phyloP scores from a whole-genome alignment of 1,140 invertebrate genomes.

The Diploscapter pachys region DNA sequence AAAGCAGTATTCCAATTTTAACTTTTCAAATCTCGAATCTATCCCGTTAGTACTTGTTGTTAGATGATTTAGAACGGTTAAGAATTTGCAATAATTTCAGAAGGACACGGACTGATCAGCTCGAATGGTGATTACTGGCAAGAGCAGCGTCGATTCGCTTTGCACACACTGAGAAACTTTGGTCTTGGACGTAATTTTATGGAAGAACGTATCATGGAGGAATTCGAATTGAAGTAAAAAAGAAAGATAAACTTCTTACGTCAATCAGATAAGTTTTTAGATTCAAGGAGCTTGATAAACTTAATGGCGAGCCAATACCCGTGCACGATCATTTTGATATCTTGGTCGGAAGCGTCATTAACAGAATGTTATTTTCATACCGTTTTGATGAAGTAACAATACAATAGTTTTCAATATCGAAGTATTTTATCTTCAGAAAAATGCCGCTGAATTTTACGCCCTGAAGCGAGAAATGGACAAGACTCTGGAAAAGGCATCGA shows the following conservation, averaged over 20 bases:
- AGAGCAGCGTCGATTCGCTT: constrained; percentile 76
- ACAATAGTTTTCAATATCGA: not conserved
- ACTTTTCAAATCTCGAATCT: too few relatives aligned
- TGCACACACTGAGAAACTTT: constrained; percentile 71
- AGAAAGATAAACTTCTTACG: not conserved
- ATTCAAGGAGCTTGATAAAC: not conserved
- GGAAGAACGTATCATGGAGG: constrained; percentile 62
- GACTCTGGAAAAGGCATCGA: not conserved
- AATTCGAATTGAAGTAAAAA: constrained; percentile 18
- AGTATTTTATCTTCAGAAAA: constrained; percentile 20
- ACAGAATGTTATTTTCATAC: constrained; percentile 53
- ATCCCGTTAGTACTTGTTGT: too few relatives aligned
- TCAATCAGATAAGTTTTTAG: not conserved
- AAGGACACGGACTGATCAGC: constrained; percentile 51
- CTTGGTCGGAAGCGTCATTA: constrained; percentile 36
- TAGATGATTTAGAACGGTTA: not conserved
- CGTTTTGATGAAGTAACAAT: constrained; percentile 56
- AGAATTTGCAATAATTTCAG: constrained; percentile 17
- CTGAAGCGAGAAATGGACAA: constrained; percentile 25
- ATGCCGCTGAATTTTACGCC: constrained; percentile 17
- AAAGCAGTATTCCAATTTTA: too few relatives aligned
- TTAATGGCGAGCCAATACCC: not conserved
- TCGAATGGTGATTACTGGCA: constrained; percentile 68
- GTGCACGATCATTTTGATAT: constrained; percentile 20
- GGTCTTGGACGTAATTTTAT: constrained; percentile 69